These are phyloP conservation scores for Tetheella fluctuosa DNA, from an alignment of 2,888 invertebrate species.

Conservation along the genomic window DNA sequence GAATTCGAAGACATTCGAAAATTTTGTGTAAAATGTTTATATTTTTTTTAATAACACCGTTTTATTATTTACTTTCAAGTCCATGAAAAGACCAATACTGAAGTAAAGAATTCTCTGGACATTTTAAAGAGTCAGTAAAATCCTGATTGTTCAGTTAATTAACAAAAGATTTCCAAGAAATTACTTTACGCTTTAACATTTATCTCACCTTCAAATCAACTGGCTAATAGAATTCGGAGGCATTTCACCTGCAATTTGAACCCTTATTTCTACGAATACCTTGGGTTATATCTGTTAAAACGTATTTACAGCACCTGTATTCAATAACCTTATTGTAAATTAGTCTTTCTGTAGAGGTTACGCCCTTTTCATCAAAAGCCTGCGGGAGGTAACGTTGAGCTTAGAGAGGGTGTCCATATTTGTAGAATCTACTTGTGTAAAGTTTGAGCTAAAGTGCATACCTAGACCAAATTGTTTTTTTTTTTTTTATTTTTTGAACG, in stretches of 20 bases:
- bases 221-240: background rate
- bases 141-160: background rate
- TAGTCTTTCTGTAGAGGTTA: conserved; percentile 46
- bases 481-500: too few species aligned
- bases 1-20: too few species aligned
- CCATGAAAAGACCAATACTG: too few species aligned
- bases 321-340: conserved; percentile 55
- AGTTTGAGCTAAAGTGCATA: too few species aligned
- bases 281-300: background rate
- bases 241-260: conserved; percentile 22
- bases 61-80: too few species aligned
- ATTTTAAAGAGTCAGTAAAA: background rate
- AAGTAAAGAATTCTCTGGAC: too few species aligned
- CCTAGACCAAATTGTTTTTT: too few species aligned
- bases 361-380: conserved; percentile 27
- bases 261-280: conserved; percentile 26
- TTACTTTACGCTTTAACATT: background rate
- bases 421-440: background rate
- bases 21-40: too few species aligned
- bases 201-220: background rate
- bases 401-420: conserved; percentile 15
- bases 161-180: background rate
- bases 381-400: conserved; percentile 16
- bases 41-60: too few species aligned
- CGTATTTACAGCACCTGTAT: conserved; percentile 40